Percentiles rank a stretch among this genome's conserved stretches.
phyloP scores from a whole-genome alignment of 2,797 vertebrate species.

The Cynodonichthys magdalenae region DNA sequence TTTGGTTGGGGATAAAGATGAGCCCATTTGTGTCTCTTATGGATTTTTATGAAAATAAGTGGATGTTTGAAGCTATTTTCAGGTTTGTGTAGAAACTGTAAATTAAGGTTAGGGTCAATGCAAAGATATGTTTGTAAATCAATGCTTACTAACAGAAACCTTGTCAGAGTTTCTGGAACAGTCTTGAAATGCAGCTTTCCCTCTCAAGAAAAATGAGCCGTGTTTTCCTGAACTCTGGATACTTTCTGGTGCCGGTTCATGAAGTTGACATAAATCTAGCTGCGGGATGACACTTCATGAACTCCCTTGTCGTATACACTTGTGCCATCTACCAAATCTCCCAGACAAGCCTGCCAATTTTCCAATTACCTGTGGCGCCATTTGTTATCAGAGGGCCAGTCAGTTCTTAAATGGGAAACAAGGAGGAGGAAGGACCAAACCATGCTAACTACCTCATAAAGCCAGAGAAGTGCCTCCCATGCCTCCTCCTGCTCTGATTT shows the following conservation, averaged over 20 bases:
- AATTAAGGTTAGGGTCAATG: slow-evolving; percentile 51
- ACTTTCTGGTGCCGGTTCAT: slow-evolving; percentile 79
- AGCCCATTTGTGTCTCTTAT: slow-evolving; percentile 2
- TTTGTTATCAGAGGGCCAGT: slow-evolving; percentile 91
- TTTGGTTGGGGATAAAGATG: slow-evolving; percentile 20
- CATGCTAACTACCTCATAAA: slow-evolving; percentile 87
- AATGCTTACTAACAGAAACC: slow-evolving; percentile 73
- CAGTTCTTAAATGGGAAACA: slow-evolving; percentile 90
- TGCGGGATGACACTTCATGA: slow-evolving; percentile 83
- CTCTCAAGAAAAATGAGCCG: slow-evolving; percentile 76
- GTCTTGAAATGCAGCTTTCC: slow-evolving; percentile 78
- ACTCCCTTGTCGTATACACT: slow-evolving; percentile 78
- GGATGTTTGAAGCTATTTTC: slow-evolving; percentile 11
- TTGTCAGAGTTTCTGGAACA: slow-evolving; percentile 76
- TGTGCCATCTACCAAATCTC: slow-evolving; percentile 90
- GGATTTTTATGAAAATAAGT: slow-evolving; percentile 11
- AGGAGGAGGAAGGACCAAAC: slow-evolving; percentile 77
- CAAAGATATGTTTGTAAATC: slow-evolving; percentile 57
- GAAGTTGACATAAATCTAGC: slow-evolving; percentile 86
- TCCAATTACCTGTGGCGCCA: slow-evolving; percentile 92
- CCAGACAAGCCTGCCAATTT: slow-evolving; percentile 95
- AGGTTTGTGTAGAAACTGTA: slow-evolving; percentile 28
- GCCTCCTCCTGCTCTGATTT: slow-evolving; percentile 62
- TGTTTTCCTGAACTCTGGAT: slow-evolving; percentile 78
- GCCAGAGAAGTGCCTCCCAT: slow-evolving; percentile 72